Conservation (phyloP, 2,113 vertebrate species). For the Phalacrocorax aristotelis region DNA sequence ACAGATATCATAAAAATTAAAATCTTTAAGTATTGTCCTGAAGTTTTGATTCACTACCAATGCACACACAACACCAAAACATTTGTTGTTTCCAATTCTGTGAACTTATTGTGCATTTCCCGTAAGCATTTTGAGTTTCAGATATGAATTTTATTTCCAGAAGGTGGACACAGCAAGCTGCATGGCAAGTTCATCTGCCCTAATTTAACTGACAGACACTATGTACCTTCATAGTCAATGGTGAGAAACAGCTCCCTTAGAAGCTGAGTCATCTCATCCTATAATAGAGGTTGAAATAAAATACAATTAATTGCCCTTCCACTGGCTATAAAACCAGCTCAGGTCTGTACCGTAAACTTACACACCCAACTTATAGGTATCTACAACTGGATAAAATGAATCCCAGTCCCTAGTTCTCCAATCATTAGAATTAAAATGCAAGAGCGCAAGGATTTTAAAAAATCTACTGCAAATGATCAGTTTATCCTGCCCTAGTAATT, state of each 20-base stretch:
- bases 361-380: not conserved
- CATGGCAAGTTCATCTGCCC: not conserved
- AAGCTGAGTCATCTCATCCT: conserved; percentile 42
- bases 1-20: not conserved
- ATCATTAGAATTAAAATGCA: not conserved
- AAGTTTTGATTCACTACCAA: not conserved
- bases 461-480: not conserved
- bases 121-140: not conserved
- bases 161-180: not conserved
- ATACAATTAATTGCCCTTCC: conserved; percentile 1
- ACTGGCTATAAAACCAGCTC: not conserved
- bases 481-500: not conserved
- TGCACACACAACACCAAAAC: not conserved
- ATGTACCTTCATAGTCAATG: conserved; percentile 4
- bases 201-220: conserved; percentile 41
- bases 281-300: conserved; percentile 10
- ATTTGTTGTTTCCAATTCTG: not conserved
- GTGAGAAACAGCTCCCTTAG: conserved; percentile 3
- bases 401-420: not conserved
- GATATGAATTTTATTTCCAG: not conserved
- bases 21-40: not conserved
- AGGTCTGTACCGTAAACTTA: not conserved
- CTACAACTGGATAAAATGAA: not conserved
- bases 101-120: not conserved
- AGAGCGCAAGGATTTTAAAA: not conserved